phyloP scores from a whole-genome alignment of 2,797 vertebrate genomes.

The Streptopelia turtur region DNA sequence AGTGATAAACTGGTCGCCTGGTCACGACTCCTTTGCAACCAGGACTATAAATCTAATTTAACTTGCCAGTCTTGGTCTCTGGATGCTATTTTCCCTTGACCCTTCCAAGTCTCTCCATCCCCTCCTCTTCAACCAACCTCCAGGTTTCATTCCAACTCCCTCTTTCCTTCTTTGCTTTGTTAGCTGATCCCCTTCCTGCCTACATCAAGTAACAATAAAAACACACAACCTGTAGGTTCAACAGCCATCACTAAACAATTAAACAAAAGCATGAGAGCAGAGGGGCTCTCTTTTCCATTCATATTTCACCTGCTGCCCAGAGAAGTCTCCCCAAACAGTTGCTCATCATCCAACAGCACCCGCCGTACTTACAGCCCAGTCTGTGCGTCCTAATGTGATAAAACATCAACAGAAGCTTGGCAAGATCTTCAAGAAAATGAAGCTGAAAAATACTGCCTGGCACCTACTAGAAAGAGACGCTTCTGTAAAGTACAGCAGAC shows the following conservation, averaged over 20 bases:
- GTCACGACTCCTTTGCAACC: not conserved
- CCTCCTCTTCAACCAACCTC: not conserved
- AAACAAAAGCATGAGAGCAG: not conserved
- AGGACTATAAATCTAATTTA: not conserved
- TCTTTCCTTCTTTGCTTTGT: not conserved
- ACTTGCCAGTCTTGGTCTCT: not conserved
- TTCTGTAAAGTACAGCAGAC: not conserved
- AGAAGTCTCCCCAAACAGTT: not conserved
- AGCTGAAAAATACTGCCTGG: not conserved
- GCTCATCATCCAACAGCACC: not conserved
- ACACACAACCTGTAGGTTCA: not conserved
- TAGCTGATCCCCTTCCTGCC: not conserved
- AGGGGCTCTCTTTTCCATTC: not conserved
- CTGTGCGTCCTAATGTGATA: not conserved
- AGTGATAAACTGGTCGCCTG: not conserved
- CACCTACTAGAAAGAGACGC: not conserved
- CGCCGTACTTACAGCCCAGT: not conserved
- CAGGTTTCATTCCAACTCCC: not conserved
- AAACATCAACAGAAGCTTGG: not conserved
- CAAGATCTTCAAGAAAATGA: not conserved
- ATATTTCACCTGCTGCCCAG: not conserved
- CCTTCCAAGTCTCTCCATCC: not conserved
- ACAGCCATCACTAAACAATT: not conserved
- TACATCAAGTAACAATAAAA: not conserved
- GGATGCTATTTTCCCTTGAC: not conserved